These are phyloP conservation scores for Nothobranchius furzeri DNA, from an alignment of 2,113 vertebrate genomes.

Conservation along the genomic window DNA sequence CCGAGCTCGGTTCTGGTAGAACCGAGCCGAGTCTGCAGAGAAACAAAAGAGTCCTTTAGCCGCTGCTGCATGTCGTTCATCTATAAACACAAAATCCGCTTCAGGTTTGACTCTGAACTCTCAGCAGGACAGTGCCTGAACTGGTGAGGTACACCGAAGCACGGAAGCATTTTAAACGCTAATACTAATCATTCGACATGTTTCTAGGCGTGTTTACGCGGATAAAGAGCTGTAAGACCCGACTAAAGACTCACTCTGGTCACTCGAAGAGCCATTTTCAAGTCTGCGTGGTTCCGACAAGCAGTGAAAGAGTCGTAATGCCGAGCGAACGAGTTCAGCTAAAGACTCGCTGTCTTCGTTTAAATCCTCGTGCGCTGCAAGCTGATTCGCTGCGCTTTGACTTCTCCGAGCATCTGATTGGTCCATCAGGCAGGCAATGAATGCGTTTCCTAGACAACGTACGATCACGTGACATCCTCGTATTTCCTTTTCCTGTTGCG, in stretches of 20 bases:
- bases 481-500: constrained; percentile 55
- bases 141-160: neutral
- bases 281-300: neutral
- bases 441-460: constrained; percentile 70
- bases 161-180: constrained; percentile 2
- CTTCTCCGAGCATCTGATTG: constrained; percentile 65
- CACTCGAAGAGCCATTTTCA: constrained; percentile 76
- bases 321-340: neutral
- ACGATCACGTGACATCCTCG: constrained; percentile 33
- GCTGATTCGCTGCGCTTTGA: constrained; percentile 69
- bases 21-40: constrained; percentile 76
- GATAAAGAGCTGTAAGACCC: too few relatives aligned
- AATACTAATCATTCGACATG: too few relatives aligned
- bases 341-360: constrained; percentile 38
- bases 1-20: constrained; percentile 59
- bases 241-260: constrained; percentile 61
- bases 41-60: neutral
- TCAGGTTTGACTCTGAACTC: too few relatives aligned
- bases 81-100: too few relatives aligned
- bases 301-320: neutral
- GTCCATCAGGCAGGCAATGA: constrained; percentile 47
- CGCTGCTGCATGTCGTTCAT: neutral
- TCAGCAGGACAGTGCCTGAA: too few relatives aligned
- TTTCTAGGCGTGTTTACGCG: too few relatives aligned
- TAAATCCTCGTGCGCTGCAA: constrained; percentile 74